Base-by-base conservation (phyloP, 2,888 invertebrate genomes). In the Venusia cambrica region DNA sequence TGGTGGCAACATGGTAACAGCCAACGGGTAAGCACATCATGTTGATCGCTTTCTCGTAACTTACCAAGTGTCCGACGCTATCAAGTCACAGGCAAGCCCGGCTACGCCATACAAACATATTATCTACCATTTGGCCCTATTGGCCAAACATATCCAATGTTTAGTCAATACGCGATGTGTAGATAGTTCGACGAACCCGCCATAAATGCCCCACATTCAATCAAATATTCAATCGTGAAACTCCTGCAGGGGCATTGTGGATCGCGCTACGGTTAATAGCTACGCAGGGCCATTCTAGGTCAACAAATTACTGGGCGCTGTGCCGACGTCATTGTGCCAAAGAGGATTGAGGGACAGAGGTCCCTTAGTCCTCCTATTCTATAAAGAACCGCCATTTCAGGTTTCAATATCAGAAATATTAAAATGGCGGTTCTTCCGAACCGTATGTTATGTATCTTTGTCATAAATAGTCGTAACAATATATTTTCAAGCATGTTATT, bases 161-260 rank as follows among this genome's bases (percentile, higher is more conserved):
- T 22, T 14, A n/a, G 40, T 9, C 19, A 10, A 41, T 38, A 26
- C 31, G 40, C 49, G 58, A 53, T 49, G 38, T 33, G 32, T 40
- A 48, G 47, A 39, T 47, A 49, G 69, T 53, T 54, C 73, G 45
- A 48, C 55, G 54, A 72, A 65, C 73, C 46, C 57, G 41, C 50
- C 52, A 58, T 43, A 36, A 54, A 54, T 57, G 69, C 59, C 69
- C 68, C 54, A 69, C 65, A 71, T 78, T 73, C 69, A 75, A 81
- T 84, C 74, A 80, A 79, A 78, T 72, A 77, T 78, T 81, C 71
- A 75, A 74, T 74, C 61, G 67, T 52, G 53, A 54, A 55, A 54
- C 57, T 53, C 59, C 51, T 62, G 67, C 63, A 50, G 57, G 39
- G 42, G 54, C 64, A 60, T 64, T 72, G 72, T 68, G 56, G 33